Evolutionary conservation across 2,113 vertebrate species (phyloP), one percentile per base, ranked within the genome.

Genomic region (Parus major): DNA sequence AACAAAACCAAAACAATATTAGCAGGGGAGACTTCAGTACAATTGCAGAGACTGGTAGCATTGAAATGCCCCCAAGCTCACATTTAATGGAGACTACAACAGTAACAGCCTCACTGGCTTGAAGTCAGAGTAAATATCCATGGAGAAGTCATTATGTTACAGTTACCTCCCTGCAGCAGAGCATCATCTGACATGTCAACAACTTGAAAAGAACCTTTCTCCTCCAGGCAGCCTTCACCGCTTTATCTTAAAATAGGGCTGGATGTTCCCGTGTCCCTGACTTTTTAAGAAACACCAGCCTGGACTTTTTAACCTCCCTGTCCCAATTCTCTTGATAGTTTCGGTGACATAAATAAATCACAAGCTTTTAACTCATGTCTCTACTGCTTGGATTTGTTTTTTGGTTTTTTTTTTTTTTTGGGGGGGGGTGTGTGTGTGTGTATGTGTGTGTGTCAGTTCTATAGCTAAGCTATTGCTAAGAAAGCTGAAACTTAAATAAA

Each of bases 161-260:
- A 22, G 52, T 28, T 79, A 82, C 39, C 12, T 79, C 35, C 33
- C 61, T 50, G 39, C 16, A 89, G 41, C 25, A 60, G 23, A 79
- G 28, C 28, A 72, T 16, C 25, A 82, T 87, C 44, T 68, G 76
- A 84, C 76, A 53, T 3, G 2, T 61, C 65, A 84, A 24, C 57
- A 86, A 4, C 18, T 76, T 66, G 36, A 85, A 84, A 87, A 72
- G 16, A 85, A 64, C 10, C 8, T 60, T 73, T 76, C 36, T 79
- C 22, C 57, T 86, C 59, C 63, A 79, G 57, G 61, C 36, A 88
- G 59, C 31, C 25, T 82, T 88, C 61, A 80, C 8, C 15, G 21
- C 63, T 85, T 87, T 90, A 69, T 82, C 84, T 95, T 90, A 80
- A 85, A 85, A 89, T 31, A 92, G 36, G n/a, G 3, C 5, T 87